Conservation (phyloP, 2,888 invertebrate species). For the Cantharis flavilabris region DNA sequence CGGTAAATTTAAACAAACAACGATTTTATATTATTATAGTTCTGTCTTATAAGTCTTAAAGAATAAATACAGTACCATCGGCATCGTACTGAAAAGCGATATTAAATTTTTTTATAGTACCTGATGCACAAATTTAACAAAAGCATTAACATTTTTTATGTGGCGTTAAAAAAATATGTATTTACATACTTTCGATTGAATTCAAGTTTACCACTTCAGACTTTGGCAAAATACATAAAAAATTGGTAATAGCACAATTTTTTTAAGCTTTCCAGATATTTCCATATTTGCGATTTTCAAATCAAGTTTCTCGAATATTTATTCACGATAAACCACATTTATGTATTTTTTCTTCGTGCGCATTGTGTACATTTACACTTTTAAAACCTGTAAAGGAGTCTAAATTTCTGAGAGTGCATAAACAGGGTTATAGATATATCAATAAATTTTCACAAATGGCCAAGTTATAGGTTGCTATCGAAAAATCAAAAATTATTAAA, state of each 20-base stretch:
- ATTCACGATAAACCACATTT: neutral
- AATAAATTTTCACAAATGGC: too few relatives aligned
- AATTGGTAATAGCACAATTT: neutral
- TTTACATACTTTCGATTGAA: neutral
- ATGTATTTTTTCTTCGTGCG: neutral
- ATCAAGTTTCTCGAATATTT: neutral
- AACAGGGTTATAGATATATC: too few relatives aligned
- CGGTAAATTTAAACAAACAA: neutral
- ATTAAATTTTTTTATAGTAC: neutral
- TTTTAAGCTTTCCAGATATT: neutral
- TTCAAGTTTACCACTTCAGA: neutral
- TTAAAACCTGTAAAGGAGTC: neutral
- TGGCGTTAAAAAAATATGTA: neutral
- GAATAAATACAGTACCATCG: neutral
- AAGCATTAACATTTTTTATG: neutral
- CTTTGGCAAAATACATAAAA: neutral
- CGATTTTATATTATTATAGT: neutral
- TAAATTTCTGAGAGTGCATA: neutral
- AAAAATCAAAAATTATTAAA: too few relatives aligned
- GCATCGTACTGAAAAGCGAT: neutral
- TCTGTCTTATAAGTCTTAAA: neutral
- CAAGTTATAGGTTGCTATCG: too few relatives aligned
- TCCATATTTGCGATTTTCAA: neutral
- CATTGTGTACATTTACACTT: neutral
- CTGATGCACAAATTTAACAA: neutral